A percentile compares a stretch with the other conserved stretches of the same genome.
Evolutionary conservation across 2,888 invertebrate species (phyloP).

Genomic region (Heteromurus nitidus): DNA sequence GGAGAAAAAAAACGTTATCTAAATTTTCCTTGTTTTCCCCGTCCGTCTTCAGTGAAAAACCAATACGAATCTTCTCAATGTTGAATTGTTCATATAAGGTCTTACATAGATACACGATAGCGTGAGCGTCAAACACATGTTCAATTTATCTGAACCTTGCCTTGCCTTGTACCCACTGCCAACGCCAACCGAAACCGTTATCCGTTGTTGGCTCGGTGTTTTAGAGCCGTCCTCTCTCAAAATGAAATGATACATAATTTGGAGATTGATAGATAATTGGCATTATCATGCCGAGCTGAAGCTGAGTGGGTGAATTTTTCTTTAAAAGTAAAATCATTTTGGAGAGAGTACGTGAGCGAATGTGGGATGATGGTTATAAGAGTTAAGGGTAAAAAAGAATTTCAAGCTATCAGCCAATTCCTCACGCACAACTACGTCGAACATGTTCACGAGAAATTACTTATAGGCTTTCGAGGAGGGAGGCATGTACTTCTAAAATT

Average conservation of each 20-base stretch:
- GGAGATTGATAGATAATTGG: slow-evolving; percentile 48
- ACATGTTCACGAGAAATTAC: slow-evolving; percentile 20
- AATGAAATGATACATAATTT: slow-evolving; percentile 48
- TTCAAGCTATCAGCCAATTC: neutral
- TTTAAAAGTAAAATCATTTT: slow-evolving; percentile 28
- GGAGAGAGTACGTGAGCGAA: no score
- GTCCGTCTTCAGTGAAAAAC: neutral
- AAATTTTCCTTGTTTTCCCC: slow-evolving; percentile 10
- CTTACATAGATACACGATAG: neutral
- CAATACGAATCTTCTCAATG: neutral
- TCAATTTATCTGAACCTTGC: no score
- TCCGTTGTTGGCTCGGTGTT: slow-evolving; percentile 33
- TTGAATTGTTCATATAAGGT: neutral
- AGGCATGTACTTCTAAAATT: slow-evolving; percentile 5
- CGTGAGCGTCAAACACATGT: slow-evolving; percentile 10
- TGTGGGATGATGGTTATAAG: no score
- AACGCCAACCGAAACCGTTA: slow-evolving; percentile 37
- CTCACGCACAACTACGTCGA: no score
- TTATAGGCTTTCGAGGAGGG: no score
- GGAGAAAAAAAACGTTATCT: neutral
- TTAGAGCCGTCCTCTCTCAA: slow-evolving; percentile 10
- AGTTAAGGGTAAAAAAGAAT: no score
- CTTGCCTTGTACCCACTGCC: no score
- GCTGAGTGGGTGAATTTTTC: slow-evolving; percentile 30
- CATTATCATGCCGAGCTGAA: slow-evolving; percentile 20